phyloP scores from a whole-genome alignment of 2,113 vertebrate species.

The Paramisgurnus dabryanus region DNA sequence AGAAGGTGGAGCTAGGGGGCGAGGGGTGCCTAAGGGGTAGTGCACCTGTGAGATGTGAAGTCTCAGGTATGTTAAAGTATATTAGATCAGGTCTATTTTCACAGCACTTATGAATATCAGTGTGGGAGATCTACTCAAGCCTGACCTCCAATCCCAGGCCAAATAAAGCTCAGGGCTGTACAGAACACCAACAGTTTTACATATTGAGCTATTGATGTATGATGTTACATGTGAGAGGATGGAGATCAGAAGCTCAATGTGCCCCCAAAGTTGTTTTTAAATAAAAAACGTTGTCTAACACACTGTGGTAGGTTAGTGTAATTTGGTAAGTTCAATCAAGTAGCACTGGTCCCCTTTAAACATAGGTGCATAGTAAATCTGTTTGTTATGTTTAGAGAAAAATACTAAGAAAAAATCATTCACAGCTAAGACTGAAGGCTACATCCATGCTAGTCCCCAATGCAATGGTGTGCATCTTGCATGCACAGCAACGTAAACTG shows the following conservation, averaged over 20 bases:
- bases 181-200: neutral
- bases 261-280: too few relatives aligned
- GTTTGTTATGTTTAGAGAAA: too few relatives aligned
- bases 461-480: too few relatives aligned
- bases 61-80: slow-evolving; percentile 9
- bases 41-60: slow-evolving; percentile 37
- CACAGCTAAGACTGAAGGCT: too few relatives aligned
- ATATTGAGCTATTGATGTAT: neutral
- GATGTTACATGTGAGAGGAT: neutral
- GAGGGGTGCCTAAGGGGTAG: slow-evolving; percentile 12
- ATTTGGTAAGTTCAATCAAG: too few relatives aligned
- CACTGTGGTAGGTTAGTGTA: too few relatives aligned
- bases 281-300: too few relatives aligned
- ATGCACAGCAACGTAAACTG: too few relatives aligned
- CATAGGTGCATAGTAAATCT: too few relatives aligned
- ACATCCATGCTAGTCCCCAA: too few relatives aligned
- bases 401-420: too few relatives aligned
- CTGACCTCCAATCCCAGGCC: slow-evolving; percentile 31
- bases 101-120: slow-evolving; percentile 18
- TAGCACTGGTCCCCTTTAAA: too few relatives aligned
- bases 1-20: neutral
- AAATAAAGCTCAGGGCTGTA: neutral
- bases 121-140: slow-evolving; percentile 15
- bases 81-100: slow-evolving; percentile 1
- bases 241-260: neutral